Base-by-base conservation (phyloP, 1,140 invertebrate genomes). In the Bicyclus anynana region DNA sequence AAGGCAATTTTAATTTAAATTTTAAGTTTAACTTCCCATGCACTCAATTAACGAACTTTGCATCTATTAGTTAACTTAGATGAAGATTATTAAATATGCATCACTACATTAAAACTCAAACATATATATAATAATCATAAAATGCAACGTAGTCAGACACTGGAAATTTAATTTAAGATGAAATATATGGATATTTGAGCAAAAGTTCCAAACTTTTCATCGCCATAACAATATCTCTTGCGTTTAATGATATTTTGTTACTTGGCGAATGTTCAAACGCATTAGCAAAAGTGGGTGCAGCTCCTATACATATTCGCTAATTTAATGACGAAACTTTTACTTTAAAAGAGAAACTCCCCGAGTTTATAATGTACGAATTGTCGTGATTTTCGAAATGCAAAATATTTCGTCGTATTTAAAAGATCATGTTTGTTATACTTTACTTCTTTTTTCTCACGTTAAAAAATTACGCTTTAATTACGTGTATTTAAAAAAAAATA, bases 251-350 rank as follows among this genome's bases (percentile, higher is more conserved):
- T 59, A 35, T 53, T 59, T 38, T 40, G 18, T 47, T 49, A 57
- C 54, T 57, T 59, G 56, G 56, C 56, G 29, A 46, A 16, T 49
- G 51, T 59, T 60, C 58, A 60, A 60, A 60, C 16, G 23, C 58
- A 60, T 53, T 60, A 48, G 46, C 12, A 17, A 29, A 29, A 53
- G 58, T 53, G 29, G 42, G 42, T 3, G 38, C 38, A 42, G 29
- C 23, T 44, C 18, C 38, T 37, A 26, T 46, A 51, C 38, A 51
- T 58, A 58, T 46, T 51, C 48, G 27, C 18, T 21, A 58, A 58
- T 52, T 58, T 51, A 51, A 58, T 58, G 49, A 33, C 42, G 20
- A 59, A 55, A 49, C 33, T 59, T 59, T 2, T 16, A 49, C 5
- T 33, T 29, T 20, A 29, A 3, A 33, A 6, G 14, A 49, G 4